Evolutionary conservation across 2,888 invertebrate genomes (phyloP).

Genomic region (Entomobrya proxima): DNA sequence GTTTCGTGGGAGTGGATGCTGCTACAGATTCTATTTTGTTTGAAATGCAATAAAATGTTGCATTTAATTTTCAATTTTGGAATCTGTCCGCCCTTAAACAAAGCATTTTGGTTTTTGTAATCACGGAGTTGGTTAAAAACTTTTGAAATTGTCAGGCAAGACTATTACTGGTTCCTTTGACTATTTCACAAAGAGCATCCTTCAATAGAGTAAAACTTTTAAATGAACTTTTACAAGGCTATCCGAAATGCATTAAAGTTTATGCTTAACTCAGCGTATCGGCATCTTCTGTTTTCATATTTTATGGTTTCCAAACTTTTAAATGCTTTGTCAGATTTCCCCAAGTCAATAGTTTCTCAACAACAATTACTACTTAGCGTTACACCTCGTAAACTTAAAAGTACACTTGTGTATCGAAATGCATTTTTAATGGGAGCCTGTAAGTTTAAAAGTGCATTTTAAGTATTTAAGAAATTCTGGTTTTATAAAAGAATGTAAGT

Average conservation of each 20-base stretch:
- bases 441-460: too few species aligned
- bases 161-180: too few species aligned
- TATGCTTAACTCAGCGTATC: background rate
- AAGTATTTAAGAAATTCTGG: background rate
- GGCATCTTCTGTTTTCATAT: background rate
- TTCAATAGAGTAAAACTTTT: too few species aligned
- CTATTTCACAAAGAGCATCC: too few species aligned
- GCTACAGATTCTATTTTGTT: background rate
- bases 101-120: background rate
- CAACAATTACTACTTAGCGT: too few species aligned
- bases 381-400: background rate
- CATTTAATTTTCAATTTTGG: background rate
- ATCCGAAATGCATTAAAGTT: background rate
- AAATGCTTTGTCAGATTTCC: background rate
- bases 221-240: background rate
- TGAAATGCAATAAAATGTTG: conserved; percentile 11
- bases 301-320: background rate
- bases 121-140: background rate
- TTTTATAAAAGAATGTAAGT: background rate
- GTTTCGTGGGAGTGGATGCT: background rate
- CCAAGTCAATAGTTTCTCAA: background rate
- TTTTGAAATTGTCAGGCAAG: background rate
- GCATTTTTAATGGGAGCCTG: background rate
- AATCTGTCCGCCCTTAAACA: background rate
- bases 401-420: background rate